These are phyloP conservation scores for Serrognathus titanus DNA, from an alignment of 2,888 invertebrate species.

Conservation along the genomic window DNA sequence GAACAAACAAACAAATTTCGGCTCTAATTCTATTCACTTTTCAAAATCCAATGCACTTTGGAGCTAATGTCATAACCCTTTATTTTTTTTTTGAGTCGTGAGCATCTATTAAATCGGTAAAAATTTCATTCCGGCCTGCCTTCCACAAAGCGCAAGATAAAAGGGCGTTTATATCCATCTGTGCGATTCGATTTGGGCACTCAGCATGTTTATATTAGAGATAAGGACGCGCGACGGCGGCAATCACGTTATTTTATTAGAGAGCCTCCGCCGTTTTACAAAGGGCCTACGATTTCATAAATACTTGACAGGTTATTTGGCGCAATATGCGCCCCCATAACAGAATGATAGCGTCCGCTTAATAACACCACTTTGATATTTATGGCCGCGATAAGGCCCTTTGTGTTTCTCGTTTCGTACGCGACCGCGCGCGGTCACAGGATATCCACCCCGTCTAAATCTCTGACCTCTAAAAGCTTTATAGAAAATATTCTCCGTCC, in stretches of 20 bases:
- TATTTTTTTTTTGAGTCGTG: too few species aligned
- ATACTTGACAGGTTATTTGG: constrained; percentile 27
- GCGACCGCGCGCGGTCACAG: not conserved
- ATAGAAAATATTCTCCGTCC: too few species aligned
- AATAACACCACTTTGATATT: constrained; percentile 28
- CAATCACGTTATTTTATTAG: constrained; percentile 22
- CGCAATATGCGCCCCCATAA: constrained; percentile 21
- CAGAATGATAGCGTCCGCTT: constrained; percentile 21
- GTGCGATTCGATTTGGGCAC: constrained; percentile 10
- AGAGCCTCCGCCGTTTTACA: constrained; percentile 23
- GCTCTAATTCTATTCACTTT: too few species aligned
- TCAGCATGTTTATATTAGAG: constrained; percentile 20
- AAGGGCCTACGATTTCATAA: constrained; percentile 23
- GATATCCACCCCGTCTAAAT: too few species aligned
- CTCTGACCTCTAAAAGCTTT: too few species aligned
- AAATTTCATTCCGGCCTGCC: too few species aligned
- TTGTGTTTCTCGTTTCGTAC: constrained; percentile 18
- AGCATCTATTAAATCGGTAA: too few species aligned
- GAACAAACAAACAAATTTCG: constrained; percentile 5
- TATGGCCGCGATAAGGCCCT: constrained; percentile 27
- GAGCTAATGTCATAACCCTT: too few species aligned
- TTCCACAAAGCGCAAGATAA: not conserved
- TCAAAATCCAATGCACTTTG: too few species aligned
- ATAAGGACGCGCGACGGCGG: constrained; percentile 21
- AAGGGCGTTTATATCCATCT: not conserved